Conservation (phyloP, 2,113 vertebrate species). For the Spermophilus dauricus region DNA sequence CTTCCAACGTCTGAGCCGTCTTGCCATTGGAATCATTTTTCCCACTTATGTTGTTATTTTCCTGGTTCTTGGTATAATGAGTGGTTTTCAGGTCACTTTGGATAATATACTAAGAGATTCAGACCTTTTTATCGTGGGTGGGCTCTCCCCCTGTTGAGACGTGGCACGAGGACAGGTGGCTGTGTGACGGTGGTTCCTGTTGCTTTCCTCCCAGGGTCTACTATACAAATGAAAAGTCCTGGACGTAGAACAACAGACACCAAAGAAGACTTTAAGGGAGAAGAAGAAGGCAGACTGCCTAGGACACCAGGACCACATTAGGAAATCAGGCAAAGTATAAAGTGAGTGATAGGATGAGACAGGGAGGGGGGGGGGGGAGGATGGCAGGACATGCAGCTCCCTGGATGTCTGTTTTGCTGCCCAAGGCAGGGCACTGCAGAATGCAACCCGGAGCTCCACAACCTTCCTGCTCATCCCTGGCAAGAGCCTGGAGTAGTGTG, state of each 20-base stretch:
- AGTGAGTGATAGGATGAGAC: too few relatives aligned
- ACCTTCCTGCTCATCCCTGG: not conserved
- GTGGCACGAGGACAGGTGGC: too few relatives aligned
- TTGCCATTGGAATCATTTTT: not conserved
- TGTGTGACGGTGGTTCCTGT: not conserved
- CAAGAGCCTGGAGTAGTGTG: too few relatives aligned
- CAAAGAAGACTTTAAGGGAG: not conserved
- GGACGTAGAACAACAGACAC: not conserved
- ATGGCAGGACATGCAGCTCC: too few relatives aligned
- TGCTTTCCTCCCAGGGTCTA: too few relatives aligned
- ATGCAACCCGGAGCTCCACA: too few relatives aligned
- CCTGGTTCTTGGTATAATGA: not conserved
- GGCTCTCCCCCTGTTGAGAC: not conserved
- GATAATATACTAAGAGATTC: not conserved
- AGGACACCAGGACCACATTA: too few relatives aligned
- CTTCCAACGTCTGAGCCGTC: not conserved
- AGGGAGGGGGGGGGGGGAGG: too few relatives aligned
- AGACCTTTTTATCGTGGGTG: not conserved
- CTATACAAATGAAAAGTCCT: not conserved
- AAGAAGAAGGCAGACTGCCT: not conserved
- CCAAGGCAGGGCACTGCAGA: not conserved
- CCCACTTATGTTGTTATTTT: not conserved
- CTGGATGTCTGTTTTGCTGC: too few relatives aligned
- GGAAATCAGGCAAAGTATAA: too few relatives aligned
- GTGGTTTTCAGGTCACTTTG: not conserved